These are phyloP conservation scores for Leucoraja erinaceus DNA, from an alignment of 2,113 vertebrate species.

Conservation along the genomic window DNA sequence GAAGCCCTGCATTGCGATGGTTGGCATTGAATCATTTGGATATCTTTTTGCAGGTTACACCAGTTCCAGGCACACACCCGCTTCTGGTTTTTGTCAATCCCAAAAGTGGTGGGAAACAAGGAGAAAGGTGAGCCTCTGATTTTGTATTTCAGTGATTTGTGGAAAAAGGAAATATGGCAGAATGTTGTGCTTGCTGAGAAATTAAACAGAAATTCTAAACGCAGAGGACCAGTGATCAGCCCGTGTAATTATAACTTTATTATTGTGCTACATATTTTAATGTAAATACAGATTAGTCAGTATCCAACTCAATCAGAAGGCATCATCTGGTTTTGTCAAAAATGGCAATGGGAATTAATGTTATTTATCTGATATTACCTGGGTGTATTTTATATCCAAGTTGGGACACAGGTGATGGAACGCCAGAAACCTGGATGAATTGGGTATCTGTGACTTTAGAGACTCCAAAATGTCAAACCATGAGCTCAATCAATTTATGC, in stretches of 20 bases:
- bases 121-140: slow-evolving; percentile 71
- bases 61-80: slow-evolving; percentile 85
- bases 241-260: background rate
- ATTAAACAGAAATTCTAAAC: background rate
- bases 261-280: background rate
- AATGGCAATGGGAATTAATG: background rate
- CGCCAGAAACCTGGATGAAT: background rate
- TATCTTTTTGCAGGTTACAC: slow-evolving; percentile 75
- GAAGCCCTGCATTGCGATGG: background rate
- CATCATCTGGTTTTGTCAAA: background rate
- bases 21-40: background rate
- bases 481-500: too few species aligned
- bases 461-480: background rate
- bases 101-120: slow-evolving; percentile 92
- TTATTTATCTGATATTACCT: background rate
- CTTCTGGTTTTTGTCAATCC: slow-evolving; percentile 93
- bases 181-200: background rate
- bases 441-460: background rate
- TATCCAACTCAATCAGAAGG: background rate
- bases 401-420: background rate
- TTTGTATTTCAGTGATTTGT: background rate
- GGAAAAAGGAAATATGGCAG: background rate
- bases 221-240: background rate
- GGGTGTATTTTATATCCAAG: background rate
- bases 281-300: background rate